Base-by-base conservation (phyloP, 2,113 vertebrate genomes). In the Taurulus bubalis region DNA sequence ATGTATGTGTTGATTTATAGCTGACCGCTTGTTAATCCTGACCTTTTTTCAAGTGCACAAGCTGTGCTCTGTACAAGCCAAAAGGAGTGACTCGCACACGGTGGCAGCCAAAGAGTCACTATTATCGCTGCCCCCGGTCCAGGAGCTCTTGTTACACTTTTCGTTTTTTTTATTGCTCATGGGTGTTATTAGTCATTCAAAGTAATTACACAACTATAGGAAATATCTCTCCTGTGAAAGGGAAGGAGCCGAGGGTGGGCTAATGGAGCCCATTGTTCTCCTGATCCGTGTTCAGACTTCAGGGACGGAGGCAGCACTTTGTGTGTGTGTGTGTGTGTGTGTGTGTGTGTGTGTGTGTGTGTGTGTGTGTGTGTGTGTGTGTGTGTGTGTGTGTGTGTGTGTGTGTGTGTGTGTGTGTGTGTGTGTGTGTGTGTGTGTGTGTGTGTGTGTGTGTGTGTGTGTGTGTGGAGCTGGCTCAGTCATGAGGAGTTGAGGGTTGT, bases 201-300 rank as follows among this genome's bases (percentile, higher is more conserved):
- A 73, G 64, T 77, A 73, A 88, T 89, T 80, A 56, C 80, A 69
- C 74, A 84, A 75, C 7, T 79, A 32, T 67, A 90, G 75, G 86
- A 90, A 90, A 92, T 66, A 58, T 87, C 40, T 47, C 87, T 86
- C 80, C 30, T 32, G 84, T 87, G 80, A 84, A 72, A 83, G 56
- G 84, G 84, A 72, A 80, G 72, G 53, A 77, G 26, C 59, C 3
- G 45, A 72, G 77, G 56, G 73, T 71, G 71, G 79, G 74, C 85
- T 79, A 24, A 79, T 75, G 67, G 47, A 89, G 71, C 62, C 80
- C 73, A 90, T 92, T 92, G 93, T 91, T 91, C 59, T 81, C 56
- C 42, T 67, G 77, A 66, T 86, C 80, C 68, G n/a, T 51, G 77
- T 62, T 80, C 76, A 77, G 79, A 78, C 80, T 67, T 66, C 55